Conservation (phyloP, 2,113 vertebrate genomes). For the Ciconia boyciana region DNA sequence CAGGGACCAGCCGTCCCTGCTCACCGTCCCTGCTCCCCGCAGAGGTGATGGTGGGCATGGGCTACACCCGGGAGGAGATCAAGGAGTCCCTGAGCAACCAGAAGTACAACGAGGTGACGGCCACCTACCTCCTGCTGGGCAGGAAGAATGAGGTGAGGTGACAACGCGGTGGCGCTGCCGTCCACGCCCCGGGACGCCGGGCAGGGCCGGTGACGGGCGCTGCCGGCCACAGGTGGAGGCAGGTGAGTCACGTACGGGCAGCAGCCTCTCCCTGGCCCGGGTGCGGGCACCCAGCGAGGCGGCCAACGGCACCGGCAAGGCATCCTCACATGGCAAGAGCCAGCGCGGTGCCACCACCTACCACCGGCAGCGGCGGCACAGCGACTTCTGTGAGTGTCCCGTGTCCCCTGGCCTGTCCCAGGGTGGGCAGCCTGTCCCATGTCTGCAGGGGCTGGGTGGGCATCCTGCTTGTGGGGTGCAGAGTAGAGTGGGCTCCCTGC, state of each 20-base stretch:
- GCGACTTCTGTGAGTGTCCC: slow-evolving; percentile 87
- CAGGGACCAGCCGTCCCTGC: not conserved
- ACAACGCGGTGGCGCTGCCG: fast-evolving
- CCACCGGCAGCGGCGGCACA: slow-evolving; percentile 91
- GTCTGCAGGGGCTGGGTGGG: not conserved
- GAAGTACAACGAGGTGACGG: slow-evolving; percentile 93
- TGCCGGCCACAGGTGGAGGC: slow-evolving; percentile 64
- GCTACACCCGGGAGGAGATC: slow-evolving; percentile 89
- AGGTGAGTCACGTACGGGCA: slow-evolving; percentile 77
- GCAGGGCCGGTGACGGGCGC: not conserved
- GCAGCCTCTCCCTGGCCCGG: slow-evolving; percentile 86
- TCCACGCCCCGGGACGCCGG: not conserved
- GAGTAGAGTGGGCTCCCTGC: too few relatives aligned
- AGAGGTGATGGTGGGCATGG: slow-evolving; percentile 96
- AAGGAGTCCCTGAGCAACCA: slow-evolving; percentile 84
- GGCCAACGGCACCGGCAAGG: slow-evolving; percentile 86
- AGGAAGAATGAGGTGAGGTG: slow-evolving; percentile 80
- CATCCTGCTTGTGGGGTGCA: too few relatives aligned
- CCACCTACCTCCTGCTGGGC: slow-evolving; percentile 93
- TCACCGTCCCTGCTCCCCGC: not conserved
- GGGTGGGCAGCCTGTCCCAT: not conserved
- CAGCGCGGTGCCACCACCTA: slow-evolving; percentile 87
- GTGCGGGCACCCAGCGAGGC: slow-evolving; percentile 84
- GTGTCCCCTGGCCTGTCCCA: not conserved
- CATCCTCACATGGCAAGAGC: slow-evolving; percentile 84